phyloP scores from a whole-genome alignment of 2,797 vertebrate genomes.

The Anabas testudineus region DNA sequence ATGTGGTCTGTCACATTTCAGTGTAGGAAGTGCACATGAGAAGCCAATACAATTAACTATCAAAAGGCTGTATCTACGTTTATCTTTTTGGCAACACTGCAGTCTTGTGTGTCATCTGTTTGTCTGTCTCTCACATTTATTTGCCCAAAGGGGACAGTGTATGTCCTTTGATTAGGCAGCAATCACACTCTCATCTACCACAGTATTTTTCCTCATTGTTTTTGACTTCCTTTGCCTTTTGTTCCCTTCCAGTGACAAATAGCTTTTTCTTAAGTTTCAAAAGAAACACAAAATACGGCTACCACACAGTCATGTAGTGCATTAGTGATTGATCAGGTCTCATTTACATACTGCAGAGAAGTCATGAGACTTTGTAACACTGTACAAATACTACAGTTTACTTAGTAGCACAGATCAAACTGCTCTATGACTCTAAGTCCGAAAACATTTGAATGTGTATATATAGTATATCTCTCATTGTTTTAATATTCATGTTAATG shows the following conservation, averaged over 20 bases:
- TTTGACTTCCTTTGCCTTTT: not conserved
- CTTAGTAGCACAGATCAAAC: not conserved
- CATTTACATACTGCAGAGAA: slow-evolving; percentile 12
- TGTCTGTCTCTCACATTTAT: slow-evolving; percentile 31
- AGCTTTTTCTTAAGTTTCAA: slow-evolving; percentile 21
- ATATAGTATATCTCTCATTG: slow-evolving; percentile 40
- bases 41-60: not conserved
- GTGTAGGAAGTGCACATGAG: not conserved
- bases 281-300: slow-evolving; percentile 5
- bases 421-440: not conserved
- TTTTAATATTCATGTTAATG: not conserved
- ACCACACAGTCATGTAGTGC: not conserved
- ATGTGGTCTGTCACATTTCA: not conserved
- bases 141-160: slow-evolving; percentile 41
- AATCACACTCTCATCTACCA: slow-evolving; percentile 1
- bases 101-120: slow-evolving; percentile 43
- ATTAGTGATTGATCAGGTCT: slow-evolving; percentile 22
- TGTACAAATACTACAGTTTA: slow-evolving; percentile 1
- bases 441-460: not conserved
- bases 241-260: slow-evolving; percentile 14
- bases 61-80: too few relatives aligned
- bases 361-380: not conserved
- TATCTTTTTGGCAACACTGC: slow-evolving; percentile 12
- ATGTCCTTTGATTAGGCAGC: slow-evolving; percentile 19
- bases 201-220: not conserved